Base-by-base conservation (phyloP, 2,888 invertebrate genomes). In the Allygus modestus region DNA sequence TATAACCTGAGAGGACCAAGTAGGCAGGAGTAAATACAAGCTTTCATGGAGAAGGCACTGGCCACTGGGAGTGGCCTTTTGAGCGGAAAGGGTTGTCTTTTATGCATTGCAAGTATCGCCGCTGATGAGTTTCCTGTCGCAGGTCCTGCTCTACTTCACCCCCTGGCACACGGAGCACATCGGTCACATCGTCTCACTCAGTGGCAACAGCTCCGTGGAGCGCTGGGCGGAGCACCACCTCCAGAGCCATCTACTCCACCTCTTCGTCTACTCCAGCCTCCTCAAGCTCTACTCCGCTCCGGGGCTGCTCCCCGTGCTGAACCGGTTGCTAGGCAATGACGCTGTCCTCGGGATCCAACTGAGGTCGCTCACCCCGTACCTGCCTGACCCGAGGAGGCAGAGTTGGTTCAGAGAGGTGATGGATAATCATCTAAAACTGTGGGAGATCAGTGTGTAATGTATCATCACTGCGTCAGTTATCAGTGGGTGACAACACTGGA, bases 381-480 rank as follows among this genome's bases (percentile, higher is more conserved):
- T 97, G 90, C 94, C 94, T 87, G 95, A 96, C 88, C 92, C 92
- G 1, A 92, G 92, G 58, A 95, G 96, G 89, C 93, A 94, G 88
- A 93, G 93, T 89, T 97, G 97, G 96, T 97, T 96, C 90, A 94
- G 95, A 87, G 96, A 97, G 91, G 95, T 96, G 84, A 93, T 97
- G 90, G 96, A 96, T 91, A 97, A 97, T 92, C 95, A 96, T 91
- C 93, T 96, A 90, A 96, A 96, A 91, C 91, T 97, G 87, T 97
- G 97, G 96, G 97, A 97, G 91, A 94, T 95, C 89, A 97, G 97
- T 91, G 96, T 97, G 94, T 95, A 93, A 85, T 37, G 15, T 37
- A n/a, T n/a, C n/a, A n/a, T n/a, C n/a, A n/a, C n/a, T n/a, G n/a
- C n/a, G n/a, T n/a, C n/a, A n/a, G n/a, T n/a, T n/a, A n/a, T n/a